Evolutionary conservation across 2,113 vertebrate genomes (phyloP).

Genomic region (Xiphophorus couchianus): DNA sequence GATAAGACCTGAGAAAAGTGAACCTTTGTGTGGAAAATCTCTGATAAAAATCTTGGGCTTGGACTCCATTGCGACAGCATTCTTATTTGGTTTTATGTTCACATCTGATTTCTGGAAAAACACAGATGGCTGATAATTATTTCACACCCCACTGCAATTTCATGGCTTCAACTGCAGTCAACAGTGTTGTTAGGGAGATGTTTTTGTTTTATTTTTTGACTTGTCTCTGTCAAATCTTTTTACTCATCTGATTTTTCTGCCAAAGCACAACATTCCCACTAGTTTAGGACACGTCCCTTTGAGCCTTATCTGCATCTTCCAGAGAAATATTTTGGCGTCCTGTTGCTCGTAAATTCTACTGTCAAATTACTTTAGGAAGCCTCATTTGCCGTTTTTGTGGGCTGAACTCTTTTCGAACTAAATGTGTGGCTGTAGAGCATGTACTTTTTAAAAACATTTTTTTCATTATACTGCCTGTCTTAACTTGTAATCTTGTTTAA

Average conservation of each 20-base stretch:
- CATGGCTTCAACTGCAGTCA: neutral
- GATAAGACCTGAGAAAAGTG: neutral
- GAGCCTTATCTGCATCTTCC: slow-evolving; percentile 1
- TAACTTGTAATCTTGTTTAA: slow-evolving; percentile 57
- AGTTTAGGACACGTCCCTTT: neutral
- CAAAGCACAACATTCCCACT: slow-evolving; percentile 11
- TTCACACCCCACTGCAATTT: neutral
- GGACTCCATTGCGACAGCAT: neutral
- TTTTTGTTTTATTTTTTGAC: neutral
- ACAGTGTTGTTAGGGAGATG: neutral
- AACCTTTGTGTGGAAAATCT: neutral
- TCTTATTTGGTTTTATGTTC: slow-evolving; percentile 15
- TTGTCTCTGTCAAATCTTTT: neutral
- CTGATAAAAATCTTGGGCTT: slow-evolving; percentile 17
- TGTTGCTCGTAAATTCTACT: neutral
- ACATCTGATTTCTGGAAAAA: slow-evolving; percentile 20
- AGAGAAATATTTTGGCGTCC: neutral
- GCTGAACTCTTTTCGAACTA: neutral
- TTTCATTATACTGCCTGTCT: slow-evolving; percentile 32
- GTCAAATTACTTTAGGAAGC: neutral
- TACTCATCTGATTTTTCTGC: neutral
- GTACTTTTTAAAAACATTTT: neutral
- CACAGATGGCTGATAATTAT: neutral
- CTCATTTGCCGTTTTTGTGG: neutral
- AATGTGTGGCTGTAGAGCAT: neutral